Percentiles rank a stretch among this genome's conserved stretches.
Evolutionary conservation across 2,113 vertebrate genomes (phyloP).

Genomic region (Helogale parvula): DNA sequence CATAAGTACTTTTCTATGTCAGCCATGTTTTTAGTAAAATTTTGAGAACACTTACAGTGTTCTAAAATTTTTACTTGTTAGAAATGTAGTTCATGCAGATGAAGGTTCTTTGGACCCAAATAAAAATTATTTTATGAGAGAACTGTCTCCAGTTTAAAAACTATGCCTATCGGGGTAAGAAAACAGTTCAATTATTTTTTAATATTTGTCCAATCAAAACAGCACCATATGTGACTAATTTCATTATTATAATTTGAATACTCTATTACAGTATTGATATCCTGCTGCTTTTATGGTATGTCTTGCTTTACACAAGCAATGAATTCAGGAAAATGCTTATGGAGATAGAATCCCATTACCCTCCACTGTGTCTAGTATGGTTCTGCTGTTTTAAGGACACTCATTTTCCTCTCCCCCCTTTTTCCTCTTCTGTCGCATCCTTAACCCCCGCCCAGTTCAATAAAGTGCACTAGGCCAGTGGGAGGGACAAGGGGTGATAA

Average conservation of each 20-base stretch:
- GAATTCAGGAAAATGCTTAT: constrained; percentile 29
- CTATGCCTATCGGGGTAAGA: neutral
- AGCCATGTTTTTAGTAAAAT: neutral
- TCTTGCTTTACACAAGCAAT: constrained; percentile 51
- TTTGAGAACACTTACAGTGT: constrained; percentile 30
- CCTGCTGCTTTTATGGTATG: constrained; percentile 5
- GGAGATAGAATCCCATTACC: constrained; percentile 12
- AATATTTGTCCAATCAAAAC: constrained; percentile 13
- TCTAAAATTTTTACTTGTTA: constrained; percentile 27
- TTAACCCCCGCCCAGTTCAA: neutral
- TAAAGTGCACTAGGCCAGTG: neutral
- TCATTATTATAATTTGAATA: constrained; percentile 28
- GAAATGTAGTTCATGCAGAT: constrained; percentile 46
- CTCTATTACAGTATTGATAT: neutral
- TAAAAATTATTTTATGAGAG: constrained; percentile 3
- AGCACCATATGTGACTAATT: constrained; percentile 23
- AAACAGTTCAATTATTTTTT: constrained; percentile 35
- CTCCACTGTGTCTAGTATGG: neutral
- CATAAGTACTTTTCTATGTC: constrained; percentile 24
- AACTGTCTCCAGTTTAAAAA: constrained; percentile 28
- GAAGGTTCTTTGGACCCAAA: neutral
- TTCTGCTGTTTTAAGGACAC: neutral
- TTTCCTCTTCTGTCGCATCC: neutral
- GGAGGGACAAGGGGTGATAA: neutral
- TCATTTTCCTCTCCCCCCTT: neutral